Conservation (phyloP, 2,113 vertebrate species). For the Egretta garzetta region DNA sequence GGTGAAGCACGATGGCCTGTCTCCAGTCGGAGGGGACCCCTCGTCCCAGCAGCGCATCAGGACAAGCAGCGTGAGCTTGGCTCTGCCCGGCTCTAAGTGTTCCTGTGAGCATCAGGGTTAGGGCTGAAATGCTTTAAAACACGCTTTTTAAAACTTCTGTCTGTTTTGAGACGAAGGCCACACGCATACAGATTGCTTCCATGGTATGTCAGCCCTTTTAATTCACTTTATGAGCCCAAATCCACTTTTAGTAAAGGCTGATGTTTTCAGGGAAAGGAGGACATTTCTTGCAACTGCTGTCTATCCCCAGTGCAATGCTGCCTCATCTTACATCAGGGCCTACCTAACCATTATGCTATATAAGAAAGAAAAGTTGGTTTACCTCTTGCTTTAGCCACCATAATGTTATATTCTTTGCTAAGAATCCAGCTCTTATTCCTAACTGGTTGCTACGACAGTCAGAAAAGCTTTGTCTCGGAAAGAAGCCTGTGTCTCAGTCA, state of each 20-base stretch:
- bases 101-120: not conserved
- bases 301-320: not conserved
- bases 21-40: not conserved
- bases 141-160: not conserved
- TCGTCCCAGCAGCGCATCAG: accelerated
- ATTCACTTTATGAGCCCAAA: not conserved
- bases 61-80: accelerated
- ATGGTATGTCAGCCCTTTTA: not conserved
- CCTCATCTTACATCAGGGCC: not conserved
- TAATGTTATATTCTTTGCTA: not conserved
- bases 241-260: not conserved
- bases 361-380: not conserved
- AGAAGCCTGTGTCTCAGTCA: not conserved
- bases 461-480: not conserved
- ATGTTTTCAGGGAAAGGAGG: not conserved
- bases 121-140: not conserved
- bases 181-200: not conserved
- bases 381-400: not conserved
- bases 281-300: not conserved
- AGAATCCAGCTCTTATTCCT: not conserved
- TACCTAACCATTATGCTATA: not conserved
- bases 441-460: not conserved
- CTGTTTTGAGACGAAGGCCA: not conserved
- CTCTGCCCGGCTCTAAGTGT: not conserved
- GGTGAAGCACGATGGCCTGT: accelerated